Percentiles rank a stretch among this genome's conserved stretches.
Conservation (phyloP, 2,113 vertebrate species). For the Sander lucioperca region DNA sequence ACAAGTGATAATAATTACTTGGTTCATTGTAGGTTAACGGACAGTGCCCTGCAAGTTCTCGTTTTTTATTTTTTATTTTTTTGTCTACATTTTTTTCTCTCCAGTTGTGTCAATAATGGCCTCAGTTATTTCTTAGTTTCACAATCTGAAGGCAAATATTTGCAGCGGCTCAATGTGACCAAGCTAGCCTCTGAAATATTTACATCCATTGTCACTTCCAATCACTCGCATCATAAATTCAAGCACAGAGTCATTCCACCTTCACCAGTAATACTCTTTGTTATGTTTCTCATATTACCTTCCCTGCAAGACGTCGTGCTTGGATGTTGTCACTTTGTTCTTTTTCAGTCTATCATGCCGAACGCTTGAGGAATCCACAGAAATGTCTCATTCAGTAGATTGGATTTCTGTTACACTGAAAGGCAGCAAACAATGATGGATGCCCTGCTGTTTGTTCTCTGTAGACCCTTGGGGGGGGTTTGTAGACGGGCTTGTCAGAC, state of each 20-base stretch:
- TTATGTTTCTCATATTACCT: constrained; percentile 11
- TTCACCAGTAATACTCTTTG: background rate
- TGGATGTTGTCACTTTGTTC: background rate
- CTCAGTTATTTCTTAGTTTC: constrained; percentile 22
- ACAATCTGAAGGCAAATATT: constrained; percentile 47
- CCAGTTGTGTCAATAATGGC: constrained; percentile 5
- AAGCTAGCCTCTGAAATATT: constrained; percentile 43
- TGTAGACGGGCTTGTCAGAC: constrained; percentile 30
- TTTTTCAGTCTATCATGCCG: background rate
- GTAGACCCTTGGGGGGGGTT: constrained; percentile 4
- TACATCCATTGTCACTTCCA: constrained; percentile 32
- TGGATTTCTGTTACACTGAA: constrained; percentile 67
- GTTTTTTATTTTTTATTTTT: no score
- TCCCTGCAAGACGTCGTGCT: background rate
- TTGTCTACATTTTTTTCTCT: background rate
- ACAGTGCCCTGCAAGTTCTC: background rate
- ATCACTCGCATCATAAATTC: constrained; percentile 24
- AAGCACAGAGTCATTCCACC: background rate
- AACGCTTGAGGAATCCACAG: constrained; percentile 37
- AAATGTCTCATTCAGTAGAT: constrained; percentile 61
- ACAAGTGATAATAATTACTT: background rate
- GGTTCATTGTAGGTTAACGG: background rate
- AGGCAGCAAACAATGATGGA: constrained; percentile 78
- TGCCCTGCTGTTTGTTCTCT: constrained; percentile 56
- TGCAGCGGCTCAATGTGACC: background rate